Percentiles rank a stretch among this genome's conserved stretches.
These are phyloP conservation scores for Norana najaformis DNA, from an alignment of 2,888 invertebrate species.

Conservation along the genomic window DNA sequence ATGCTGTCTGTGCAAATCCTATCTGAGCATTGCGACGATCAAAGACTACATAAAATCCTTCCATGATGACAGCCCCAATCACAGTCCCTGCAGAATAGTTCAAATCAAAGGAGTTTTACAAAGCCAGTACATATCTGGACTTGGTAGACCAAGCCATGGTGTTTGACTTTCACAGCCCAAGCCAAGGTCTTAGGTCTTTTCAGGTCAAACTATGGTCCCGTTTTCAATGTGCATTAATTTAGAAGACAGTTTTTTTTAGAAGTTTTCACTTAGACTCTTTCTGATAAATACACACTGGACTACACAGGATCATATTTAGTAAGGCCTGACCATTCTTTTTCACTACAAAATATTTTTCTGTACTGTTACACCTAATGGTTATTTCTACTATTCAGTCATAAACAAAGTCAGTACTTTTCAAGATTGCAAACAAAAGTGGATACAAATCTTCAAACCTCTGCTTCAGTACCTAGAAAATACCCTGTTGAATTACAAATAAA, in stretches of 20 bases:
- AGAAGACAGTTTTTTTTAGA: no score
- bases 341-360: no score
- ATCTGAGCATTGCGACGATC: conserved; percentile 57
- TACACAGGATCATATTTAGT: neutral
- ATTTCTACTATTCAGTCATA: no score
- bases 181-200: neutral
- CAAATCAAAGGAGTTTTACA: neutral
- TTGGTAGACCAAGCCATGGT: neutral
- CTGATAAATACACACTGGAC: no score
- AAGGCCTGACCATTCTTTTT: neutral
- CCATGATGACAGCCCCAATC: conserved; percentile 62
- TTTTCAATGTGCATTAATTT: no score
- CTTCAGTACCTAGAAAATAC: no score
- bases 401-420: no score
- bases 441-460: no score
- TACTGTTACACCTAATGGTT: no score
- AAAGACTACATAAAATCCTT: conserved; percentile 62
- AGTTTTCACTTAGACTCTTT: no score
- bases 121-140: neutral
- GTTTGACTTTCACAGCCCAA: neutral
- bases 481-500: no score
- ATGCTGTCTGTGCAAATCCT: conserved; percentile 59
- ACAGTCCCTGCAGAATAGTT: conserved; percentile 54
- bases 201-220: neutral
- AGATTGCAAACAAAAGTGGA: no score